Conservation (phyloP, 2,888 invertebrate genomes). For the Meghimatium bilineatum region DNA sequence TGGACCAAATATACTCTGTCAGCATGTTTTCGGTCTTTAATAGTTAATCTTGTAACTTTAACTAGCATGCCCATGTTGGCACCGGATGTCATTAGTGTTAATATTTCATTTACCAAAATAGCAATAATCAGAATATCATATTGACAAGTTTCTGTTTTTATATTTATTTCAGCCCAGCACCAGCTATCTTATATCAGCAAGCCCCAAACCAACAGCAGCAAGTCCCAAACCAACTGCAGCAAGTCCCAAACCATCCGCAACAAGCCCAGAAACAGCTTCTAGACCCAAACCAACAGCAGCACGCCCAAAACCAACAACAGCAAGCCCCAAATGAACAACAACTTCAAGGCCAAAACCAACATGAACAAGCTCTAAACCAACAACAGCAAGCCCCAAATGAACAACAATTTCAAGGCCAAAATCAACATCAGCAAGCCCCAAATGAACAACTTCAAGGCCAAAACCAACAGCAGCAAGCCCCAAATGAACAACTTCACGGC, state of each 20-base stretch:
- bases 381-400: conserved; percentile 2
- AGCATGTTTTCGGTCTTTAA: no score
- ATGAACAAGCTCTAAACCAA: neutral
- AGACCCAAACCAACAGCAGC: neutral
- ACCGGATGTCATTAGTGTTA: no score
- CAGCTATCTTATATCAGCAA: neutral
- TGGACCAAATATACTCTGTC: no score
- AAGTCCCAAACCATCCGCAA: neutral
- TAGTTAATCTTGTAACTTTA: no score
- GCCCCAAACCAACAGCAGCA: neutral
- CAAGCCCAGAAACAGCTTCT: neutral
- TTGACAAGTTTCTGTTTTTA: neutral
- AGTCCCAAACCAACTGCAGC: no score
- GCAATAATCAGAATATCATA: no score
- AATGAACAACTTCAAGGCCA: neutral
- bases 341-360: neutral
- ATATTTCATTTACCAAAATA: no score
- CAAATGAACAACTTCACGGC: no score
- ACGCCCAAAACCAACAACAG: conserved; percentile 4
- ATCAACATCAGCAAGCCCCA: neutral
- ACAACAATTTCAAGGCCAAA: no score
- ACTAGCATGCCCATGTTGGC: no score
- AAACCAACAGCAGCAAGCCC: conserved; percentile 5
- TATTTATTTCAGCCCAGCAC: neutral
- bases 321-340: neutral